These are phyloP conservation scores for Holocentrus rufus DNA, from an alignment of 2,797 vertebrate genomes.

Conservation along the genomic window DNA sequence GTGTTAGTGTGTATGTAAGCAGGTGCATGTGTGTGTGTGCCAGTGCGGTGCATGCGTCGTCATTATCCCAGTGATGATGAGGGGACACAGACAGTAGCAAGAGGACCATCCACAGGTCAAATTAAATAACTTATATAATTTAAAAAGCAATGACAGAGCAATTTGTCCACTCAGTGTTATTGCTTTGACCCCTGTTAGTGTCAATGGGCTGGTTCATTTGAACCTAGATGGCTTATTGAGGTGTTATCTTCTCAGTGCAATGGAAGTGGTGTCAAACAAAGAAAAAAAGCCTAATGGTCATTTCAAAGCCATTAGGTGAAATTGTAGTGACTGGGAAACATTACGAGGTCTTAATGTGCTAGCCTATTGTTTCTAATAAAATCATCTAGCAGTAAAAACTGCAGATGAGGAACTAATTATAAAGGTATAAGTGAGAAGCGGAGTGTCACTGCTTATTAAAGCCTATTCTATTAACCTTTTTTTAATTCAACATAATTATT, in stretches of 20 bases:
- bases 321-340: slow-evolving; percentile 67
- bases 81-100: slow-evolving; percentile 77
- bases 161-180: slow-evolving; percentile 96
- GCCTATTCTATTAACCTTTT: slow-evolving; percentile 71
- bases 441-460: slow-evolving; percentile 63
- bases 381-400: slow-evolving; percentile 71
- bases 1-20: slow-evolving; percentile 31
- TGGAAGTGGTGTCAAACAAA: slow-evolving; percentile 70
- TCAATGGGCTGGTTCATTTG: slow-evolving; percentile 89
- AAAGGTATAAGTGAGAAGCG: slow-evolving; percentile 38
- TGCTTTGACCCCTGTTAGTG: slow-evolving; percentile 95
- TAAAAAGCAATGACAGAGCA: slow-evolving; percentile 93
- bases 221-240: slow-evolving; percentile 86
- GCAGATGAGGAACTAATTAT: slow-evolving; percentile 72
- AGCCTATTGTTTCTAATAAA: slow-evolving; percentile 68
- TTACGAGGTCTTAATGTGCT: slow-evolving; percentile 68
- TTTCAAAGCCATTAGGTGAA: slow-evolving; percentile 72
- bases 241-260: slow-evolving; percentile 67
- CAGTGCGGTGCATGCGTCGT: slow-evolving; percentile 23
- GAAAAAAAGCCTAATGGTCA: slow-evolving; percentile 61
- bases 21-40: slow-evolving; percentile 32
- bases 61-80: slow-evolving; percentile 78
- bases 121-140: slow-evolving; percentile 99
- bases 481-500: slow-evolving; percentile 43
- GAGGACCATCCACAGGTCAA: slow-evolving; percentile 94